Conservation (phyloP, 2,797 vertebrate species). For the Atherinosoma microstoma region DNA sequence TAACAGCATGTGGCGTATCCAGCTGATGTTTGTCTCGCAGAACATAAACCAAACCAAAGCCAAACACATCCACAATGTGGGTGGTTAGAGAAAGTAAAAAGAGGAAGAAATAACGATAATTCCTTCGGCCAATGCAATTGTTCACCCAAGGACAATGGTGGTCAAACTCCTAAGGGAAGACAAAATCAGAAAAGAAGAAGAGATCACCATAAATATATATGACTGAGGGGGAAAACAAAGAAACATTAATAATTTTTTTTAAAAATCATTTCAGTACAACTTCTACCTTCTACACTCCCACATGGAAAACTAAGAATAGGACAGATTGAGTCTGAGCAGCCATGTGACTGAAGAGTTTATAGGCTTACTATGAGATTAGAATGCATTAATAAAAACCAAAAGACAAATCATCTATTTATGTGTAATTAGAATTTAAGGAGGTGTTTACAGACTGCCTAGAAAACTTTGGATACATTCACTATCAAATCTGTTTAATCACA, state of each 20-base stretch:
- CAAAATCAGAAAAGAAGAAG: constrained; percentile 10
- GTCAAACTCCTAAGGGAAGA: constrained; percentile 91
- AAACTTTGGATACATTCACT: too few relatives aligned
- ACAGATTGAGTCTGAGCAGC: constrained; percentile 9
- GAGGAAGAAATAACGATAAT: constrained; percentile 99
- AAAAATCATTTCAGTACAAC: background rate
- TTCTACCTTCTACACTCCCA: constrained; percentile 1
- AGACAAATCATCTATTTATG: background rate
- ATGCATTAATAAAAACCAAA: constrained; percentile 10
- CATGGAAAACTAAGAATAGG: constrained; percentile 40
- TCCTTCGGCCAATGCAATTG: constrained; percentile 97
- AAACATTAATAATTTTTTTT: background rate
- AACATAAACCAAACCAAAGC: constrained; percentile 93
- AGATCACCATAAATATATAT: background rate
- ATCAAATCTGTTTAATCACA: background rate
- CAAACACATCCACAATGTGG: constrained; percentile 94
- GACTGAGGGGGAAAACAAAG: background rate
- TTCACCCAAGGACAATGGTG: constrained; percentile 99
- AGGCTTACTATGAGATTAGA: constrained; percentile 15
- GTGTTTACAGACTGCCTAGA: background rate
- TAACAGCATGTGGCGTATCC: constrained; percentile 89
- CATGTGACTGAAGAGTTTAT: constrained; percentile 6
- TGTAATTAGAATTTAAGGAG: background rate
- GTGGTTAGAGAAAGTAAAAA: constrained; percentile 94
- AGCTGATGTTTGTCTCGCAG: constrained; percentile 92